A percentile compares a stretch with the other conserved stretches of the same genome.
These are phyloP conservation scores for Scaptomyza caliginosa DNA, from an alignment of 2,888 invertebrate genomes.

Conservation along the genomic window DNA sequence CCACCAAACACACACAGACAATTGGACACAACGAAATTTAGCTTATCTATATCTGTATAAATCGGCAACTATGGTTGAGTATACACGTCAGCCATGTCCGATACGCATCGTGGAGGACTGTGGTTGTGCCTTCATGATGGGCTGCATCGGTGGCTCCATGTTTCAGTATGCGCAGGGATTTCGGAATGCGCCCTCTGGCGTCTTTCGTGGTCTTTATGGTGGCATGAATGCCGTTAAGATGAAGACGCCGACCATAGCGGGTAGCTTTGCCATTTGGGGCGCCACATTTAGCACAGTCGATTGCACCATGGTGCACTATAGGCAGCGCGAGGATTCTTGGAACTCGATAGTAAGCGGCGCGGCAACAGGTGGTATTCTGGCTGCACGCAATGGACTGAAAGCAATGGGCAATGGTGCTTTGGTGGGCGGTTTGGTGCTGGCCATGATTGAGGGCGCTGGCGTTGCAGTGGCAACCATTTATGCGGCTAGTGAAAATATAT, in stretches of 20 bases:
- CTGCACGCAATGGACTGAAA: constrained; percentile 63
- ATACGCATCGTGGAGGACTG: constrained; percentile 68
- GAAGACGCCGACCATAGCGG: constrained; percentile 63
- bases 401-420: constrained; percentile 68
- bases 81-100: constrained; percentile 69
- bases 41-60: neutral
- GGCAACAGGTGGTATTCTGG: constrained; percentile 62
- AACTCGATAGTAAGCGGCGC: constrained; percentile 68
- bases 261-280: constrained; percentile 70
- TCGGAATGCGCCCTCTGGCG: constrained; percentile 58
- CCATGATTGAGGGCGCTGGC: constrained; percentile 65
- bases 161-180: constrained; percentile 63
- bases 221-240: constrained; percentile 62
- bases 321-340: constrained; percentile 65
- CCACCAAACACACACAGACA: constrained; percentile 2
- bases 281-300: constrained; percentile 69
- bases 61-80: constrained; percentile 58
- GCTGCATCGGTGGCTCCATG: constrained; percentile 62
- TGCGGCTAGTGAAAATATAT: constrained; percentile 28
- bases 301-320: constrained; percentile 57
- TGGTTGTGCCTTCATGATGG: constrained; percentile 72
- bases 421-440: constrained; percentile 64
- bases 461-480: constrained; percentile 68
- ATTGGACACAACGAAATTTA: constrained; percentile 34
- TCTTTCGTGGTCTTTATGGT: constrained; percentile 60